These are phyloP conservation scores for Argopecten irradians DNA, from an alignment of 1,140 invertebrate genomes.

Conservation along the genomic window DNA sequence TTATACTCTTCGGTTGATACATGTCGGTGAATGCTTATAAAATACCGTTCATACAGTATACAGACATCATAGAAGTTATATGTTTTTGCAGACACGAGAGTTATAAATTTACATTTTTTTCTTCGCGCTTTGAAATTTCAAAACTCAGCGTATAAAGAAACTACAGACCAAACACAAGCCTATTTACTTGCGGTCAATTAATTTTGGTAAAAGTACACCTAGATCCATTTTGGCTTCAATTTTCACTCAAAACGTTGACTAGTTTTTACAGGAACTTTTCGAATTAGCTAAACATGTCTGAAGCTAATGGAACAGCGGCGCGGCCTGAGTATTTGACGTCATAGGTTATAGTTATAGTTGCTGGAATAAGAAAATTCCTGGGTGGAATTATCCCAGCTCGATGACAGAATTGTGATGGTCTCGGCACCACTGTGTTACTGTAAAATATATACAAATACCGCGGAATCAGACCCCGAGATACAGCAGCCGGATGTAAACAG, in stretches of 20 bases:
- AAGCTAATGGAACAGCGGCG: neutral
- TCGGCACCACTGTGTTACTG: neutral
- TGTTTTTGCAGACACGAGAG: too few relatives aligned
- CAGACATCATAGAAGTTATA: too few relatives aligned
- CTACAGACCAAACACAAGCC: too few relatives aligned
- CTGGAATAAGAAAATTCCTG: neutral
- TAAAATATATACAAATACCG: slow-evolving; percentile 2
- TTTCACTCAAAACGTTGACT: too few relatives aligned
- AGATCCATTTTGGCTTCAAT: neutral
- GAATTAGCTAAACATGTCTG: neutral
- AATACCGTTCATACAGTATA: too few relatives aligned
- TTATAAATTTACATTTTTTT: too few relatives aligned
- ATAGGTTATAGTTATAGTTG: neutral
- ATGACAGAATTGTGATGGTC: slow-evolving; percentile 2
- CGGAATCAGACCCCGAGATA: neutral
- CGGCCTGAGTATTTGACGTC: neutral
- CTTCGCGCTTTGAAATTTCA: too few relatives aligned
- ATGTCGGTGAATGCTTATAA: too few relatives aligned
- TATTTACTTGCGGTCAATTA: too few relatives aligned
- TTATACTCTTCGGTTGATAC: too few relatives aligned
- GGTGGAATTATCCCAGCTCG: neutral
- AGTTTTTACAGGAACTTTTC: too few relatives aligned
- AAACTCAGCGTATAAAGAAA: too few relatives aligned
- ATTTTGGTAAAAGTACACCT: neutral
- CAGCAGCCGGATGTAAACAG: slow-evolving; percentile 7